Conservation (phyloP, 2,113 vertebrate genomes). For the Addax nasomaculatus region DNA sequence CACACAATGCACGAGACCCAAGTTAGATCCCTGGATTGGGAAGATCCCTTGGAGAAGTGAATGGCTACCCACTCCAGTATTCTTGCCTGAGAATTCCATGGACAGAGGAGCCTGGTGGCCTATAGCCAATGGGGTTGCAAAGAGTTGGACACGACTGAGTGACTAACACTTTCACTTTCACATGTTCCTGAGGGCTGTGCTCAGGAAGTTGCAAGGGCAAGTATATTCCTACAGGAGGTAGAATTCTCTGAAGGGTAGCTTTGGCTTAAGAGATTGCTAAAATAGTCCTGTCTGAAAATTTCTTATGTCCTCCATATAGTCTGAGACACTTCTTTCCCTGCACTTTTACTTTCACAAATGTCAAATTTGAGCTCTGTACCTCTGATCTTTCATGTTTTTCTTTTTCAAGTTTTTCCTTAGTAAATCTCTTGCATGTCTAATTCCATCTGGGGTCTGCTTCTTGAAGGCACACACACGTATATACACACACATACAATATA, state of each 20-base stretch:
- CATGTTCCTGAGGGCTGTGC: rapidly evolving
- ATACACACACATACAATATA: neutral
- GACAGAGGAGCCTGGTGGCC: neutral
- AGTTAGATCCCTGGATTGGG: neutral
- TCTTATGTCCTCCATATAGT: neutral
- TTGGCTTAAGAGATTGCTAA: neutral
- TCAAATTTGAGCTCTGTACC: neutral
- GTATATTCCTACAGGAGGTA: neutral
- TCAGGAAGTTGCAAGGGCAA: neutral
- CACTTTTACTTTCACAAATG: neutral
- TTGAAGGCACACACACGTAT: neutral
- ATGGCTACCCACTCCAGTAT: neutral
- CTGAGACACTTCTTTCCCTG: neutral
- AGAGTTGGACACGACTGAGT: neutral
- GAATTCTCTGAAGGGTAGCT: neutral
- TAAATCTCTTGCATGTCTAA: neutral
- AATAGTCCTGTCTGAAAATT: neutral
- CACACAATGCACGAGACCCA: neutral
- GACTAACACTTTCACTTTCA: neutral
- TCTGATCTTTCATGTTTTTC: neutral
- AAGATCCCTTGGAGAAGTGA: neutral
- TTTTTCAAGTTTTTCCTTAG: neutral
- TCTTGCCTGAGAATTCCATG: neutral
- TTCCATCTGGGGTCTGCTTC: neutral
- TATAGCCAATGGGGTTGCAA: neutral